phyloP scores from a whole-genome alignment of 2,888 invertebrate genomes.

The Yponomeuta malinellus region DNA sequence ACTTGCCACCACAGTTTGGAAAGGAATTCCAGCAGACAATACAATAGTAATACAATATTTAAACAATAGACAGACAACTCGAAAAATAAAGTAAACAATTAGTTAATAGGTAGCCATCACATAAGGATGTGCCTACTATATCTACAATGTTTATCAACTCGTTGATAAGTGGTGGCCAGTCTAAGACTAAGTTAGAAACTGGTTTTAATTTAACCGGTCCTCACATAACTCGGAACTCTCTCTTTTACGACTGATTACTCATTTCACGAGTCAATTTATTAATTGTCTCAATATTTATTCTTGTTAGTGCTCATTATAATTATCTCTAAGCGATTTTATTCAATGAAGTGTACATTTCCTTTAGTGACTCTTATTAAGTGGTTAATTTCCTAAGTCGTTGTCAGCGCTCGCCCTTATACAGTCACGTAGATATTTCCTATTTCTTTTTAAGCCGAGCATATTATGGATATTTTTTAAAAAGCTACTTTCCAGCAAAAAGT shows the following conservation, averaged over 20 bases:
- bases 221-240: background rate
- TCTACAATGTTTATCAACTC: background rate
- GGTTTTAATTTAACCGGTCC: background rate
- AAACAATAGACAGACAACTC: too few relatives aligned
- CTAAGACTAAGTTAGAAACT: background rate
- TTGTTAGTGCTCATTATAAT: background rate
- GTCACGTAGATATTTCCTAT: background rate
- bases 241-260: background rate
- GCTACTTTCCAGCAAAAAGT: too few relatives aligned
- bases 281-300: conserved; percentile 1
- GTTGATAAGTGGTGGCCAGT: background rate
- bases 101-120: background rate
- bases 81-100: too few relatives aligned
- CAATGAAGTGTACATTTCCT: background rate
- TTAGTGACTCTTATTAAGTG: background rate
- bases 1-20: too few relatives aligned
- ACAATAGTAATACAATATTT: too few relatives aligned
- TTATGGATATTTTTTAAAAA: too few relatives aligned
- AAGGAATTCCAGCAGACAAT: too few relatives aligned
- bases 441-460: background rate
- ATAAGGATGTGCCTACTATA: background rate
- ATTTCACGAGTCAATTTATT: background rate
- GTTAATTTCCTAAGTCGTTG: background rate
- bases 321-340: background rate
- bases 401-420: background rate